phyloP scores from a whole-genome alignment of 2,888 invertebrate genomes.

The Cyclophora albipunctata region DNA sequence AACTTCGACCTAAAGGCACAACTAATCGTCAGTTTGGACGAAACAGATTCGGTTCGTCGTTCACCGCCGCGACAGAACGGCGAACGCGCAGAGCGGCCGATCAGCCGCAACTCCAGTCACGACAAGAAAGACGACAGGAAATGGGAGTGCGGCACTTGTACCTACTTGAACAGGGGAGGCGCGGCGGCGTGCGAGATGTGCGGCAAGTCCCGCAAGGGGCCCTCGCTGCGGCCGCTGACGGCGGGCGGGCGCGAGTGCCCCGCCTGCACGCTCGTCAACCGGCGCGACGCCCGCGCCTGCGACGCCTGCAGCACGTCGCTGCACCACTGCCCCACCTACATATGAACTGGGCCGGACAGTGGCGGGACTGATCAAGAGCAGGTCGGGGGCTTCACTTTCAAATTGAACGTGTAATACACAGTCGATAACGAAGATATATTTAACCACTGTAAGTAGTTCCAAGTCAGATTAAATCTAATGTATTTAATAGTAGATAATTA shows the following conservation, averaged over 20 bases:
- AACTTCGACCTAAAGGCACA: slow-evolving; percentile 60
- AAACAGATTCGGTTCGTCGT: slow-evolving; percentile 41
- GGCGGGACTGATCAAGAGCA: background rate
- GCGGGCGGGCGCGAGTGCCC: slow-evolving; percentile 85
- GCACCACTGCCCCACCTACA: slow-evolving; percentile 85
- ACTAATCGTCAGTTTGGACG: slow-evolving; percentile 60
- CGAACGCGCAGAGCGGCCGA: slow-evolving; percentile 34
- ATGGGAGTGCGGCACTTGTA: slow-evolving; percentile 85
- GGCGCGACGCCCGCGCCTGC: slow-evolving; percentile 77
- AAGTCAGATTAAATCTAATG: too few species aligned
- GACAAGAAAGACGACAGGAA: slow-evolving; percentile 25
- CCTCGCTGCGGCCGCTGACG: slow-evolving; percentile 78
- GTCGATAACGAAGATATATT: too few species aligned
- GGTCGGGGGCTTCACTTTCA: too few species aligned
- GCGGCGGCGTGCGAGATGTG: slow-evolving; percentile 78
- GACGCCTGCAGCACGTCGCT: slow-evolving; percentile 81
- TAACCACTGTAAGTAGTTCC: too few species aligned
- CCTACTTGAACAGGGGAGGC: slow-evolving; percentile 75
- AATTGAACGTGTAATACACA: too few species aligned
- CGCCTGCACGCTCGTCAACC: slow-evolving; percentile 84
- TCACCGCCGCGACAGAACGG: slow-evolving; percentile 41
- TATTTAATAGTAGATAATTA: too few species aligned
- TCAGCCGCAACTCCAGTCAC: slow-evolving; percentile 24
- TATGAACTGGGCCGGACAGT: slow-evolving; percentile 30
- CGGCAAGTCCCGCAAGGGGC: slow-evolving; percentile 77